Percentiles rank a stretch among this genome's conserved stretches.
phyloP scores from a whole-genome alignment of 1,140 invertebrate genomes.

The Colletes gigas region DNA sequence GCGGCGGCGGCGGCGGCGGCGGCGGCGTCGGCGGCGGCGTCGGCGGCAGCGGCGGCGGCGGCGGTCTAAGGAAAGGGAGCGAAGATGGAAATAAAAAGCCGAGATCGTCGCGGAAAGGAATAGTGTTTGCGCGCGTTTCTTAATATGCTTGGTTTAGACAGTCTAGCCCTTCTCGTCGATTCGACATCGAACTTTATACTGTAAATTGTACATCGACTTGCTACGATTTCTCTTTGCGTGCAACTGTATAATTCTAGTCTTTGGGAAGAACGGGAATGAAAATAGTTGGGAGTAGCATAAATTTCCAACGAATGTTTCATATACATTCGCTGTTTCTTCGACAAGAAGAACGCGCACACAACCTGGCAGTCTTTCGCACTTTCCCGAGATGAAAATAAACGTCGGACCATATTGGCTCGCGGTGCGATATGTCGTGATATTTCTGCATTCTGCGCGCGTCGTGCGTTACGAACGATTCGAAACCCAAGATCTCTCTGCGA shows the following conservation, averaged over 20 bases:
- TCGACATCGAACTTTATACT: not conserved
- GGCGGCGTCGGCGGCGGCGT: too few relatives aligned
- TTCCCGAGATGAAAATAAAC: constrained; percentile 75
- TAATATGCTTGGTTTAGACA: too few relatives aligned
- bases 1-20: not conserved
- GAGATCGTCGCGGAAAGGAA: constrained; percentile 29
- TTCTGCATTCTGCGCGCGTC: constrained; percentile 59
- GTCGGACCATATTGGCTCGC: constrained; percentile 56
- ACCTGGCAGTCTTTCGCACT: constrained; percentile 67
- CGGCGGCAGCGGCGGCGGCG: too few relatives aligned
- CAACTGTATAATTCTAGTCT: too few relatives aligned
- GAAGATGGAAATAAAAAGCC: constrained; percentile 34
- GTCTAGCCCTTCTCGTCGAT: too few relatives aligned
- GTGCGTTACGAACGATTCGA: constrained; percentile 33
- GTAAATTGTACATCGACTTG: constrained; percentile 14
- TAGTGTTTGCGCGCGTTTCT: constrained; percentile 9
- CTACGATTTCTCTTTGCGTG: too few relatives aligned
- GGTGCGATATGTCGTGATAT: constrained; percentile 61
- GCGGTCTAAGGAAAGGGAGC: constrained; percentile 21
- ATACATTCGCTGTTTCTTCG: constrained; percentile 14
- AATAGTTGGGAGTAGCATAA: constrained; percentile 30
- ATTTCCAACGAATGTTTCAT: constrained; percentile 19
- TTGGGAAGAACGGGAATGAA: not conserved
- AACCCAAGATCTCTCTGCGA: constrained; percentile 41
- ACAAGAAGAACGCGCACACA: not conserved